These are phyloP conservation scores for Drosophila kanekoi DNA, from an alignment of 2,888 invertebrate genomes.

Conservation along the genomic window DNA sequence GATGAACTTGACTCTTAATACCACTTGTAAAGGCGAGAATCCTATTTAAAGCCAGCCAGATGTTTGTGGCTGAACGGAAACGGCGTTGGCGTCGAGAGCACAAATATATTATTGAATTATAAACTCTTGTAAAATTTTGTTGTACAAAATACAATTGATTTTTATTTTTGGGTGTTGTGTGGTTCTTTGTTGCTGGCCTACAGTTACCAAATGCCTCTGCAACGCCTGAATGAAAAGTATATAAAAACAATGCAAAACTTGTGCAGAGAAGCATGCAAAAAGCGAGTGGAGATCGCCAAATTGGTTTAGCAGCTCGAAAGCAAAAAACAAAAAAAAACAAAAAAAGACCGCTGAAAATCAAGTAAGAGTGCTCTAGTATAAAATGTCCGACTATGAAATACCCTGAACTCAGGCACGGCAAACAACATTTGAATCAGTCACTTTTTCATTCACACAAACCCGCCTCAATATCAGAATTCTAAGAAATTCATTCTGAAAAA, in stretches of 20 bases:
- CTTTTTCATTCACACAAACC: too few relatives aligned
- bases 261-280: constrained; percentile 55
- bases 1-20: neutral
- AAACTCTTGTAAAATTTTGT: constrained; percentile 38
- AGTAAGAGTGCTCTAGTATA: too few relatives aligned
- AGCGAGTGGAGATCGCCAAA: constrained; percentile 51
- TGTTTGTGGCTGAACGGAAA: constrained; percentile 10
- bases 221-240: neutral
- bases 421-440: too few relatives aligned
- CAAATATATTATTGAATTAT: constrained; percentile 50
- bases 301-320: constrained; percentile 36
- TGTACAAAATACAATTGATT: constrained; percentile 29
- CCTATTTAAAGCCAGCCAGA: constrained; percentile 3
- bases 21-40: neutral
- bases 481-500: too few relatives aligned
- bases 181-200: constrained; percentile 18
- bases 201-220: constrained; percentile 12
- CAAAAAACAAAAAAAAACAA: constrained; percentile 16
- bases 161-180: constrained; percentile 10
- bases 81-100: neutral
- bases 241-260: constrained; percentile 46
- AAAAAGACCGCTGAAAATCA: too few relatives aligned
- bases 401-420: too few relatives aligned
- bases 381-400: too few relatives aligned
- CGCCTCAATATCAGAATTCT: too few relatives aligned